These are phyloP conservation scores for Graphium colonna DNA, from an alignment of 2,888 invertebrate genomes.

Conservation along the genomic window DNA sequence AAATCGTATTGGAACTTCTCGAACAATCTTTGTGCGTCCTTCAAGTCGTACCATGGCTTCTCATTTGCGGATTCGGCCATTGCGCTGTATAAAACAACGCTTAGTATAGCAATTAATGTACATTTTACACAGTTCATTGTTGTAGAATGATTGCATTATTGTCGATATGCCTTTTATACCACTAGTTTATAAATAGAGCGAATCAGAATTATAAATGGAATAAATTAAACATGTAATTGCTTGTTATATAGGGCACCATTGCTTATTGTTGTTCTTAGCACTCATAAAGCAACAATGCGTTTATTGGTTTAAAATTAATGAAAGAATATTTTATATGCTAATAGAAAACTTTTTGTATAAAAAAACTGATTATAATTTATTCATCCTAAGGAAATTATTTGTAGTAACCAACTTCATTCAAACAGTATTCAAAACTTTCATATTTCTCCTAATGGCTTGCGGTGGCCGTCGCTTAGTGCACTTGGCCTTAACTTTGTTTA, in stretches of 20 bases:
- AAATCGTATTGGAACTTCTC: slow-evolving; percentile 8
- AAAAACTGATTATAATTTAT: too few relatives aligned
- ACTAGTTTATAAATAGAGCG: background rate
- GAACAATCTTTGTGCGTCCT: slow-evolving; percentile 1
- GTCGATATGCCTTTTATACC: background rate
- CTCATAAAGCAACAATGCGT: too few relatives aligned
- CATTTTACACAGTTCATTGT: slow-evolving; percentile 3
- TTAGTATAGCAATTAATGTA: background rate
- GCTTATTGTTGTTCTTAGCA: background rate
- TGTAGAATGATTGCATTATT: background rate
- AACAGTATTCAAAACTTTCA: too few relatives aligned
- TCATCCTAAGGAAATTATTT: too few relatives aligned
- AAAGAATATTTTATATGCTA: too few relatives aligned
- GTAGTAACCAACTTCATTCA: too few relatives aligned
- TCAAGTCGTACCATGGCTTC: slow-evolving; percentile 6
- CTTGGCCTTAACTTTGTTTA: too few relatives aligned
- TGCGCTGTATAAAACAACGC: background rate
- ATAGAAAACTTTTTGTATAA: too few relatives aligned
- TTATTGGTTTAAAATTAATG: too few relatives aligned
- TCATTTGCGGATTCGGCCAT: background rate
- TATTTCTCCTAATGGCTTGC: too few relatives aligned
- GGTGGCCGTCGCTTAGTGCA: too few relatives aligned
- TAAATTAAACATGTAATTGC: background rate
- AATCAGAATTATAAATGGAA: background rate
- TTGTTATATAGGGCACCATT: background rate